phyloP scores from a whole-genome alignment of 1,140 invertebrate genomes.

The Euura saliciscinereae region DNA sequence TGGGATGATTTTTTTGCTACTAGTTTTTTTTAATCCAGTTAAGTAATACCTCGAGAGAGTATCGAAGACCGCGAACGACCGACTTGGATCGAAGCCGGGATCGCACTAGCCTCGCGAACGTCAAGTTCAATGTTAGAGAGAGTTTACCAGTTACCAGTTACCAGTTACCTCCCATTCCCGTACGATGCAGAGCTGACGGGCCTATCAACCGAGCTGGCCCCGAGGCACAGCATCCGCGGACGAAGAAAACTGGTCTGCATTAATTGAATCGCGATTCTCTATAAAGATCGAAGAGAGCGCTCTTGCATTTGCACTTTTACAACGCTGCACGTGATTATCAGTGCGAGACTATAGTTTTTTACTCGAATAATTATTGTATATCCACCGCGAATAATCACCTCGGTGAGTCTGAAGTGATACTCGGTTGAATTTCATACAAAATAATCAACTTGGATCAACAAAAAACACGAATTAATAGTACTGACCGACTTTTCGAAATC shows the following conservation, averaged over 20 bases:
- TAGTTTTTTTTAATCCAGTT: too few relatives aligned
- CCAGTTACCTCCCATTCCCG: neutral
- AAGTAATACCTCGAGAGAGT: neutral
- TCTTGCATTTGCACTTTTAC: neutral
- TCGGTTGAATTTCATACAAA: too few relatives aligned
- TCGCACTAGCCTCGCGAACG: constrained; percentile 44
- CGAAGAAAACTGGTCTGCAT: neutral
- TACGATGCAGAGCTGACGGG: neutral
- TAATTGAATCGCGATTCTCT: neutral
- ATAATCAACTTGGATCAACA: too few relatives aligned
- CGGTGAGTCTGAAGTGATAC: too few relatives aligned
- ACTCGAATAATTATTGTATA: too few relatives aligned
- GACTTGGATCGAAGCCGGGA: constrained; percentile 48
- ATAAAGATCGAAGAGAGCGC: neutral
- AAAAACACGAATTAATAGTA: too few relatives aligned
- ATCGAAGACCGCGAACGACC: constrained; percentile 30
- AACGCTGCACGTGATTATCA: too few relatives aligned
- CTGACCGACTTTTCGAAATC: too few relatives aligned
- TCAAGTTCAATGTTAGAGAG: constrained; percentile 59
- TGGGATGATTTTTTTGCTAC: neutral
- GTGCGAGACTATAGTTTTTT: too few relatives aligned
- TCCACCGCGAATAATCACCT: too few relatives aligned
- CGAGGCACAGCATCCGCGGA: neutral
- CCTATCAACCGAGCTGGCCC: neutral
- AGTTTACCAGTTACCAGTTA: constrained; percentile 30